Evolutionary conservation across 1,140 invertebrate genomes (phyloP).

Genomic region (Caenorhabditis elegans): DNA sequence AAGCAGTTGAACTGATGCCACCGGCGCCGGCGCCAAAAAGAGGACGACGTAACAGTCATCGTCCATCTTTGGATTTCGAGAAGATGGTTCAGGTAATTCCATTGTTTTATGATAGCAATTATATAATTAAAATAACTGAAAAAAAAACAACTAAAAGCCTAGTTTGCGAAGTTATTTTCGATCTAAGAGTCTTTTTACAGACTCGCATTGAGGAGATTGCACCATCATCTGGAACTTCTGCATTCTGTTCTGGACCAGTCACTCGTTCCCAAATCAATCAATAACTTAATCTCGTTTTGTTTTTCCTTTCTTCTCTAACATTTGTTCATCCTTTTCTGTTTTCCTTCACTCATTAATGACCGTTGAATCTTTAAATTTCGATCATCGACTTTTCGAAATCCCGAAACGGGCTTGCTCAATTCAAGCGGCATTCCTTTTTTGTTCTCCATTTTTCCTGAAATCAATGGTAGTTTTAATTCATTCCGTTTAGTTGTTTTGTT

Average conservation of each 20-base stretch:
- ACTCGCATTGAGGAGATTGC: background rate
- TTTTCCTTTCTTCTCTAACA: too few relatives aligned
- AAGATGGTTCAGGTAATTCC: conserved; percentile 15
- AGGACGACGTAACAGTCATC: background rate
- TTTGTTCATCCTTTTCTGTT: background rate
- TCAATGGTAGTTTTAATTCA: too few relatives aligned
- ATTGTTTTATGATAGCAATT: too few relatives aligned
- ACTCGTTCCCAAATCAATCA: conserved; percentile 14
- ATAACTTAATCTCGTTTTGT: background rate
- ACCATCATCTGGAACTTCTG: background rate
- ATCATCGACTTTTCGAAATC: conserved; percentile 19
- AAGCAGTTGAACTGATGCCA: background rate
- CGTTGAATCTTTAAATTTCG: background rate
- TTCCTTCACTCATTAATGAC: background rate
- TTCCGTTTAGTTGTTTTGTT: background rate
- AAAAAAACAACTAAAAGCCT: too few relatives aligned
- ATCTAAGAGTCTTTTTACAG: too few relatives aligned
- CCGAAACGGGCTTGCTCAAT: conserved; percentile 12
- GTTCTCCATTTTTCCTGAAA: background rate
- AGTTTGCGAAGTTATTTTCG: too few relatives aligned
- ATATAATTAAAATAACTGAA: too few relatives aligned
- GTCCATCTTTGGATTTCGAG: conserved; percentile 22
- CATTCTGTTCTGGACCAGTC: background rate
- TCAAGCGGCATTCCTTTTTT: background rate
- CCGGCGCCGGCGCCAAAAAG: background rate